Conservation (phyloP, 2,113 vertebrate genomes). For the Orycteropus afer region DNA sequence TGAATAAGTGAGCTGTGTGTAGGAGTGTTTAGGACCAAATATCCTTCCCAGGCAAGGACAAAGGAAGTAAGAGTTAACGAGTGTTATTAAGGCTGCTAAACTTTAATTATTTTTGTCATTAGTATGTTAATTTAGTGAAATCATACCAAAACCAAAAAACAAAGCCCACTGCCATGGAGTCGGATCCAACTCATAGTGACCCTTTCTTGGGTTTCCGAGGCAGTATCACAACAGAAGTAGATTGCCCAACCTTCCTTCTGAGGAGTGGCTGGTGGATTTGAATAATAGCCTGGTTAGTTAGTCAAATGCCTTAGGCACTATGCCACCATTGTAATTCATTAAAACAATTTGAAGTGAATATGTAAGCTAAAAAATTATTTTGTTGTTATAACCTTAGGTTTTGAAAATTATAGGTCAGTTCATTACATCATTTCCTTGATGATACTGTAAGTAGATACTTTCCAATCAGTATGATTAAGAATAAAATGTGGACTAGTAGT, state of each 20-base stretch:
- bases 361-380: slow-evolving; percentile 35
- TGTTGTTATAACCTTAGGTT: slow-evolving; percentile 15
- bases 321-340: too few relatives aligned
- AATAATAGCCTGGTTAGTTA: too few relatives aligned
- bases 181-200: too few relatives aligned
- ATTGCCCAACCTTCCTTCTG: too few relatives aligned
- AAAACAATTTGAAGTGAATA: slow-evolving; percentile 25
- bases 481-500: slow-evolving; percentile 6
- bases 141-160: too few relatives aligned
- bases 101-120: slow-evolving; percentile 17
- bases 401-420: slow-evolving; percentile 45
- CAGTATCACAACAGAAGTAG: too few relatives aligned
- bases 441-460: slow-evolving; percentile 36
- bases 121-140: too few relatives aligned
- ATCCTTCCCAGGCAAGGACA: slow-evolving; percentile 53
- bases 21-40: slow-evolving; percentile 76
- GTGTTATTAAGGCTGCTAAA: slow-evolving; percentile 26
- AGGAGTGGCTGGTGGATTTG: too few relatives aligned
- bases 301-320: too few relatives aligned
- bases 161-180: too few relatives aligned
- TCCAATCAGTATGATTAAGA: neutral
- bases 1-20: slow-evolving; percentile 70
- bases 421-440: slow-evolving; percentile 32
- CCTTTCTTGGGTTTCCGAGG: too few relatives aligned
- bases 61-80: neutral